Percentiles rank a stretch among this genome's conserved stretches.
Evolutionary conservation across 1,140 invertebrate species (phyloP).

Genomic region (Battus philenor): DNA sequence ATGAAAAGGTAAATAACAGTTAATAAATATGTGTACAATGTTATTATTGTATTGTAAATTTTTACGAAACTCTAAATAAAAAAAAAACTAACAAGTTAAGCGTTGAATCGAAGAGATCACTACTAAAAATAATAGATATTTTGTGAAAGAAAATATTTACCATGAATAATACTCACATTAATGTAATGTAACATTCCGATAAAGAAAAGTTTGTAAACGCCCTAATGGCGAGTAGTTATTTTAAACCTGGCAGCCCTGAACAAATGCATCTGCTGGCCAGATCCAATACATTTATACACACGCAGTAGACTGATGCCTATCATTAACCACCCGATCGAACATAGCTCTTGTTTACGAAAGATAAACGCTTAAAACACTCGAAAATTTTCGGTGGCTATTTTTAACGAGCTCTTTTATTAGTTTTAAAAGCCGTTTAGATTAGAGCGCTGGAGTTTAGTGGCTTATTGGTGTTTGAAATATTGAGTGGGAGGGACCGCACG

Average conservation of each 20-base stretch:
- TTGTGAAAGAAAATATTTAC: no score
- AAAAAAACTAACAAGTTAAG: no score
- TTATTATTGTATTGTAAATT: no score
- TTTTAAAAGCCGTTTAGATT: constrained; percentile 74
- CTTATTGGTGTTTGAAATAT: constrained; percentile 68
- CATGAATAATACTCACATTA: no score
- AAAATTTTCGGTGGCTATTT: constrained; percentile 72
- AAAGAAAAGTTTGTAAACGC: no score
- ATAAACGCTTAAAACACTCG: constrained; percentile 51
- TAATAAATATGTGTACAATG: no score
- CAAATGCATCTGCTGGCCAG: constrained; percentile 42
- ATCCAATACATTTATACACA: constrained; percentile 50
- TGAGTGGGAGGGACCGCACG: constrained; percentile 54
- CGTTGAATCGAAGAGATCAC: no score
- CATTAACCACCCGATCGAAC: constrained; percentile 43
- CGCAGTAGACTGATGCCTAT: constrained; percentile 58
- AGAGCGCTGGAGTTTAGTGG: constrained; percentile 49
- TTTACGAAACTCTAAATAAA: no score
- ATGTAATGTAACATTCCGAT: no score
- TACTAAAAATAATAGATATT: no score
- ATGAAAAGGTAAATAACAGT: no score
- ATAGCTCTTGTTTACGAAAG: constrained; percentile 60
- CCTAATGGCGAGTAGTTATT: not conserved
- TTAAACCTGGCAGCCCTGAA: constrained; percentile 19
- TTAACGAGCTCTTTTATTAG: constrained; percentile 71